Conservation (phyloP, 2,888 invertebrate genomes). For the Autographa pulchrina region DNA sequence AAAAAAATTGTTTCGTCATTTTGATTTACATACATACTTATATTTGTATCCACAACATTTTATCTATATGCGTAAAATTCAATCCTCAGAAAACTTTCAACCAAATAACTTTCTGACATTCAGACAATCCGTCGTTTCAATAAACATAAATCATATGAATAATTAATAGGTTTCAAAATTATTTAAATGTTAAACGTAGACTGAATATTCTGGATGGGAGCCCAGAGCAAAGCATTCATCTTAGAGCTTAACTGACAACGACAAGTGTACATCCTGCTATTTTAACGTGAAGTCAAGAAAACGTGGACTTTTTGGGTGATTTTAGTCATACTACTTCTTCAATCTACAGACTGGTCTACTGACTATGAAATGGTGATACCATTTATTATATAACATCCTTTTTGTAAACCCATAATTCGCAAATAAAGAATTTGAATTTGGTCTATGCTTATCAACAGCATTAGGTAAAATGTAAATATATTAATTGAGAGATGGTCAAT, state of each 20-base stretch:
- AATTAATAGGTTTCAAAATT: background rate
- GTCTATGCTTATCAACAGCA: too few species aligned
- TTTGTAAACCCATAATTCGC: too few species aligned
- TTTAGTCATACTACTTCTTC: background rate
- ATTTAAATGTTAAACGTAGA: constrained; percentile 30
- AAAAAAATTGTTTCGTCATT: too few species aligned
- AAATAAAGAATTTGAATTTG: too few species aligned
- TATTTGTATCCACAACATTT: background rate
- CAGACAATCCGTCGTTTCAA: background rate
- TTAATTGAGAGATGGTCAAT: too few species aligned
- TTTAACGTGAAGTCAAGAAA: constrained; percentile 40
- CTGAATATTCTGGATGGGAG: constrained; percentile 63
- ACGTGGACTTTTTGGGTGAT: constrained; percentile 3
- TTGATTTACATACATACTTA: too few species aligned
- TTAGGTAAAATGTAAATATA: too few species aligned
- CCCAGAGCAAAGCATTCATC: constrained; percentile 74
- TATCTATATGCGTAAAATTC: background rate
- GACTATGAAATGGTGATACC: too few species aligned
- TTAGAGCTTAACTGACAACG: constrained; percentile 72
- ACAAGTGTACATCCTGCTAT: constrained; percentile 67
- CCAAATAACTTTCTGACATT: background rate
- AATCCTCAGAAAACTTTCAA: background rate
- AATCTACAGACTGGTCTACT: too few species aligned
- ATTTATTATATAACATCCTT: too few species aligned
- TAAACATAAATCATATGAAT: constrained; percentile 9